Base-by-base conservation (phyloP, 1,140 invertebrate genomes). In the Hylaeus anthracinus region DNA sequence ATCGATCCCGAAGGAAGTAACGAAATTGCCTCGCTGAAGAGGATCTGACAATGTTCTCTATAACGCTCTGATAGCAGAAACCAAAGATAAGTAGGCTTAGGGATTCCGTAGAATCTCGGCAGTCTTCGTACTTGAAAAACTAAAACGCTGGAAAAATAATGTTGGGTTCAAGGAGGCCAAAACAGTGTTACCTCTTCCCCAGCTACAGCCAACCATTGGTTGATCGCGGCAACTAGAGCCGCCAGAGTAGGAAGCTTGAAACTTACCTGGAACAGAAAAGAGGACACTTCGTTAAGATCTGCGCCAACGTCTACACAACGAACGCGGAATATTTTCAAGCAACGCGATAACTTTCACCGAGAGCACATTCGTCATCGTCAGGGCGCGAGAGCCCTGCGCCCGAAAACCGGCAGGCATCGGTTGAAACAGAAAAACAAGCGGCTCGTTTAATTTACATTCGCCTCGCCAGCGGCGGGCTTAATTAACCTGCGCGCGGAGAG, bases 401-500 rank as follows among this genome's bases (percentile, higher is more conserved):
- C 48, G 51, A 41, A 73, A 73, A 56, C 60, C 15, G 39, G 26
- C 10, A 15, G 10, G 0, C 12, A 12, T 66, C 51, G 71, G 60
- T 65, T 53, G 45, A 5, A 64, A 53, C 63, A 67, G 69, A 76
- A 78, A 71, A 85, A 70, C 60, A 69, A 66, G 51, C 64, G 37
- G 51, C 58, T 60, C 48, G 63, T 65, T 74, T 55, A 43, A 70
- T 81, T 86, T 74, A 74, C 79, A 77, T 78, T 85, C 63, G 71
- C 45, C 55, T 64, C 69, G 51, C 26, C 79, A 64, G 51, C 56
- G 48, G 60, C 70, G 65, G 79, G 63, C 84, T 86, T 87, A 87
- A 87, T 87, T 86, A 86, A 86, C 61, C 81, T 70, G 56, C 79
- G 78, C 55, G 43, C 64, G 41, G 70, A 70, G 71, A 53, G 48